Evolutionary conservation across 1,140 invertebrate species (phyloP), one percentile per base, ranked within the genome.

Genomic region (Coenobita brevimanus): DNA sequence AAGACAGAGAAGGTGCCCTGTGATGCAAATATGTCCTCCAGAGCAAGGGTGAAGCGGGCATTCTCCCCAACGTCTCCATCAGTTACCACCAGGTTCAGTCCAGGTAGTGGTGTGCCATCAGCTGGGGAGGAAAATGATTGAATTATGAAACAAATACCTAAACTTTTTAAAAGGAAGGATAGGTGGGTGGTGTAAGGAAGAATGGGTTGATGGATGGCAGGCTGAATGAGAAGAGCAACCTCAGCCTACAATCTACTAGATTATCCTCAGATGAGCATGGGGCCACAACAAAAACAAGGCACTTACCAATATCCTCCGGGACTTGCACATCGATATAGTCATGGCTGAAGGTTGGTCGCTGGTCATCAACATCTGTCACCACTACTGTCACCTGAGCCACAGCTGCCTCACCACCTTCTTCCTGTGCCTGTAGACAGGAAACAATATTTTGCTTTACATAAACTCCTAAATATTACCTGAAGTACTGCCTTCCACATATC

Each of bases 351-450:
- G 94, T 92, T 0, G 97, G 97, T 38, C 94, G 92, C 88, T 97
- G 95, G 91, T 98, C 97, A 91, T 98, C 97, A 0, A 96, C 95
- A 91, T 98, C 97, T 0, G 95, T 96, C 6, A 98, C 95, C 0
- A 97, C 95, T 38, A 98, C 95, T 0, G 96, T 96, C 0, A 97
- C 93, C 15, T 95, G 94, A 0, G 96, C 95, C 0, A 94, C 93
- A 0, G 95, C 94, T 2, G 94, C 94, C 89, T 96, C 96, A 0
- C 94, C 95, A 3, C 76, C 73, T n/a, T 82, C 78, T 64, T 91
- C 91, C 33, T 89, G 41, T 8, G 90, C 91, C 89, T 90, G 69
- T 10, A 50, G 24, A 43, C 24, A 27, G 8, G 33, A 38, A 67
- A n/a, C n/a, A n/a, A n/a, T n/a, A n/a, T n/a, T n/a, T n/a, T n/a